Conservation (phyloP, 2,113 vertebrate species). For the Azemiops feae region DNA sequence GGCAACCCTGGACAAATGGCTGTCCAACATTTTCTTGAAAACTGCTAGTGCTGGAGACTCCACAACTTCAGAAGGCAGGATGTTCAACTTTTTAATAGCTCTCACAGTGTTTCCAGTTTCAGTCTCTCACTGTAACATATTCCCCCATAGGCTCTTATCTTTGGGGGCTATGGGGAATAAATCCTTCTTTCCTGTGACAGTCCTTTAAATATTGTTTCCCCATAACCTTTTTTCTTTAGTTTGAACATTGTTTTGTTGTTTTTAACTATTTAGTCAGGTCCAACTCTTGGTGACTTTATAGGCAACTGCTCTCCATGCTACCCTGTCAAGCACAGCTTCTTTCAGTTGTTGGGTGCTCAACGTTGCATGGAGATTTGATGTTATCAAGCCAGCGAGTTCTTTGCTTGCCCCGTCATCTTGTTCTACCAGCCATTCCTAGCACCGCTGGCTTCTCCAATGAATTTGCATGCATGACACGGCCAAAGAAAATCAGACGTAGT, state of each 20-base stretch:
- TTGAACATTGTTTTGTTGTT: not conserved
- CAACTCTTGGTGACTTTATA: not conserved
- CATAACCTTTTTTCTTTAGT: not conserved
- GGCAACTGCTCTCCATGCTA: not conserved
- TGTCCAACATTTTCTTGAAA: not conserved
- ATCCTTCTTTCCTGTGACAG: not conserved
- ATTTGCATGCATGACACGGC: not conserved
- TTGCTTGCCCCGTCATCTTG: not conserved
- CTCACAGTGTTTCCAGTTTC: not conserved
- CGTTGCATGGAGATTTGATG: not conserved
- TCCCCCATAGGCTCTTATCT: not conserved
- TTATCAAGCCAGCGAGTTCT: not conserved
- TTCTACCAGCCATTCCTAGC: too few relatives aligned
- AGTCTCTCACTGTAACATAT: not conserved
- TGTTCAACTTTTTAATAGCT: not conserved
- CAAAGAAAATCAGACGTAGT: not conserved
- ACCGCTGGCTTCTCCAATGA: not conserved
- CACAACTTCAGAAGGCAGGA: not conserved
- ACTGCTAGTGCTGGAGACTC: not conserved
- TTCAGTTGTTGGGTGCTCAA: not conserved
- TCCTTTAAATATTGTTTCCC: not conserved
- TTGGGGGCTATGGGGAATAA: not conserved
- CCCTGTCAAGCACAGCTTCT: not conserved
- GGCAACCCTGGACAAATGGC: not conserved
- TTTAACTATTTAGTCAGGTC: not conserved